Evolutionary conservation across 2,888 invertebrate species (phyloP).

Genomic region (Dynastes grantii): DNA sequence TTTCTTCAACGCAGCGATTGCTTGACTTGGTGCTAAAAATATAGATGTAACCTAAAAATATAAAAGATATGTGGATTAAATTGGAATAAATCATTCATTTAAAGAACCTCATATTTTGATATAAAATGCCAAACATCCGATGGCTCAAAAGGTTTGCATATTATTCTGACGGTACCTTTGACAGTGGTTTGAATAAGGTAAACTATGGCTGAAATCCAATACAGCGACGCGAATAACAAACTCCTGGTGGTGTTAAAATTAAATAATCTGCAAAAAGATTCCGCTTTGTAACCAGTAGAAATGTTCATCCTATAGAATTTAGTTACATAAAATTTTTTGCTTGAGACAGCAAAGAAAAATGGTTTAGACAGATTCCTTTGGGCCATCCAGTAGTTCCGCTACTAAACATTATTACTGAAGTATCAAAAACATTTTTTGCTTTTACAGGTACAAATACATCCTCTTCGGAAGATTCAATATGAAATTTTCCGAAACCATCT

Average conservation of each 20-base stretch:
- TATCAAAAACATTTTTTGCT: constrained; percentile 51
- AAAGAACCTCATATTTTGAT: background rate
- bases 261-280: constrained; percentile 53
- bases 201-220: constrained; percentile 63
- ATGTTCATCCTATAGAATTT: too few species aligned
- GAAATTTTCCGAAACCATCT: constrained; percentile 48
- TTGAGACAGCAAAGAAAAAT: constrained; percentile 52
- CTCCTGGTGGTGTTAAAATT: constrained; percentile 29
- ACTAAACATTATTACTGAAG: constrained; percentile 58
- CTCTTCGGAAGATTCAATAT: constrained; percentile 49
- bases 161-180: constrained; percentile 40
- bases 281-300: too few species aligned
- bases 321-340: constrained; percentile 36
- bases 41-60: constrained; percentile 58
- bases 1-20: constrained; percentile 59
- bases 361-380: constrained; percentile 59
- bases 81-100: background rate
- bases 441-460: constrained; percentile 53
- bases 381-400: constrained; percentile 60
- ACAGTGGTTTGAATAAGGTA: too few species aligned
- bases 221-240: constrained; percentile 61
- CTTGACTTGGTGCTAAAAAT: constrained; percentile 61
- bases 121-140: constrained; percentile 18
- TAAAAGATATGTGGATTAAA: background rate
- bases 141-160: constrained; percentile 36